phyloP scores from a whole-genome alignment of 2,888 invertebrate genomes.

The Flabesymbios commensalis region DNA sequence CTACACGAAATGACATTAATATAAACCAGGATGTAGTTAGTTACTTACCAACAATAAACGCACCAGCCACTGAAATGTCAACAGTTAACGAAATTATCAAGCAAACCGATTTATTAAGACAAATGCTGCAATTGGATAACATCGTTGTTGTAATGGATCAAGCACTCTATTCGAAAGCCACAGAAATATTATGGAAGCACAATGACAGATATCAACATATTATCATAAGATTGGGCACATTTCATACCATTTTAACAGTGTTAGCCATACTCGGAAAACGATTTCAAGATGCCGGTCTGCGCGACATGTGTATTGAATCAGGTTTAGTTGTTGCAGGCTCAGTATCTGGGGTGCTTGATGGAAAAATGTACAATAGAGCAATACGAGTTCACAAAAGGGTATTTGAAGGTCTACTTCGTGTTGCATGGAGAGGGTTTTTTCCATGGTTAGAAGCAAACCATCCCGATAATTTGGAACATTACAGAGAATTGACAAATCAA shows the following conservation, averaged over 20 bases:
- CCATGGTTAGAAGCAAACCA: conserved; percentile 9
- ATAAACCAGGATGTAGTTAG: conserved; percentile 15
- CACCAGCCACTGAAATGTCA: conserved; percentile 21
- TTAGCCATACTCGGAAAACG: conserved; percentile 30
- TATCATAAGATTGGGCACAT: conserved; percentile 28
- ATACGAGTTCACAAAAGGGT: conserved; percentile 22
- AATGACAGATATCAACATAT: conserved; percentile 11
- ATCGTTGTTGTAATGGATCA: conserved; percentile 27
- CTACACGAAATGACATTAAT: conserved; percentile 1
- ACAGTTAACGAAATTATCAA: conserved; percentile 18
- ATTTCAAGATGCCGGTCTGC: conserved; percentile 33
- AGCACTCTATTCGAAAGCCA: conserved; percentile 34
- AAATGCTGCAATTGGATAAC: conserved; percentile 7
- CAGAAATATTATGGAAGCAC: conserved; percentile 32
- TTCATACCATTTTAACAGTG: conserved; percentile 31
- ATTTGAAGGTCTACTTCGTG: conserved; percentile 30
- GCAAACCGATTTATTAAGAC: conserved; percentile 13
- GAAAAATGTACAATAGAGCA: conserved; percentile 14
- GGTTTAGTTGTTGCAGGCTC: conserved; percentile 34
- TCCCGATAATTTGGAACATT: not conserved
- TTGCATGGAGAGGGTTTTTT: conserved; percentile 20
- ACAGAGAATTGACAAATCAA: not conserved
- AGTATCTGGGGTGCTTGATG: conserved; percentile 20
- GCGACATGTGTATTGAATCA: conserved; percentile 29
- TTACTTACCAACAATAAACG: conserved; percentile 25